phyloP scores from a whole-genome alignment of 2,888 invertebrate genomes.

The Linnaemya tessellans region DNA sequence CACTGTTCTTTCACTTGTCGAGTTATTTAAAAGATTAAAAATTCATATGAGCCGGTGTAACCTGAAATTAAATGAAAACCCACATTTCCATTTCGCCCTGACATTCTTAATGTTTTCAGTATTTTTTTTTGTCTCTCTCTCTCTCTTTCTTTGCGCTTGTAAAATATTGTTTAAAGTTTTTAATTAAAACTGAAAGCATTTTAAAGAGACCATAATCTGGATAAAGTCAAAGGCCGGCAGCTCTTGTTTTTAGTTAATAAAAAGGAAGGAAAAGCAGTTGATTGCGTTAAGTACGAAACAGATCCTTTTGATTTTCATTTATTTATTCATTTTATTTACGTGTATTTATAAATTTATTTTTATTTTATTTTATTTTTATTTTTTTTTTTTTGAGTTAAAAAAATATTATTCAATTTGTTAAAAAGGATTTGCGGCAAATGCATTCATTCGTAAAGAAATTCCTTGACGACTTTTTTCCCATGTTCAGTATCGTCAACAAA shows the following conservation, averaged over 20 bases:
- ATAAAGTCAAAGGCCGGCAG: conserved; percentile 48
- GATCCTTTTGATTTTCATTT: not conserved
- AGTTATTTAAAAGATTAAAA: conserved; percentile 60
- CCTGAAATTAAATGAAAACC: conserved; percentile 43
- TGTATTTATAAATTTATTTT: not conserved
- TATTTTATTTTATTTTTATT: not conserved
- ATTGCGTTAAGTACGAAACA: not conserved
- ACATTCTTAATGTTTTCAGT: not conserved
- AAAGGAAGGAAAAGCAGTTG: not conserved
- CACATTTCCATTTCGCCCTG: conserved; percentile 44
- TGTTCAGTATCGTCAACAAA: too few species aligned
- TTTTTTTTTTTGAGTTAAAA: too few species aligned
- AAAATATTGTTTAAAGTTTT: conserved; percentile 41
- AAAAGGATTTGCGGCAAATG: too few species aligned
- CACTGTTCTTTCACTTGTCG: not conserved
- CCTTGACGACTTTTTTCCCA: too few species aligned
- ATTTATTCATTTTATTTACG: not conserved
- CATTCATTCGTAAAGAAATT: too few species aligned
- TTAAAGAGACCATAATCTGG: conserved; percentile 57
- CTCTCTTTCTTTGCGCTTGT: too few species aligned
- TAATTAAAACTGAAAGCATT: conserved; percentile 65
- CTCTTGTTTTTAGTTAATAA: conserved; percentile 6
- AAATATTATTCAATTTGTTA: too few species aligned
- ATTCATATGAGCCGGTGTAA: conserved; percentile 38
- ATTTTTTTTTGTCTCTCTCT: not conserved